A percentile compares a stretch with the other conserved stretches of the same genome.
Conservation (phyloP, 2,888 invertebrate genomes). For the Agonopterix arenella region DNA sequence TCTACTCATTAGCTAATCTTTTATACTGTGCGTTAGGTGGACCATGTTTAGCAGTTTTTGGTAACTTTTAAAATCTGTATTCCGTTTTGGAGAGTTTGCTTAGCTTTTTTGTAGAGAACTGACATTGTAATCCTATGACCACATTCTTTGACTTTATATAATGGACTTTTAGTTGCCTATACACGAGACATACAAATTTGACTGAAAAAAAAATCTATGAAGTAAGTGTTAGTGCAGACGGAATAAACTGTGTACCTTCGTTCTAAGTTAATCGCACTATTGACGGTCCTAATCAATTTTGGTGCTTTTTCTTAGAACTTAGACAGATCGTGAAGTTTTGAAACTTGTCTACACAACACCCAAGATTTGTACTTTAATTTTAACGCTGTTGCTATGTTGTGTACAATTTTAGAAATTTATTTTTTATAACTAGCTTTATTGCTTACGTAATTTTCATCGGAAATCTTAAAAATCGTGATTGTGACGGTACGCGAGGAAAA, state of each 20-base stretch:
- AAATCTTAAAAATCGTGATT: not conserved
- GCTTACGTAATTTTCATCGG: constrained; percentile 18
- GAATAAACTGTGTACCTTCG: not conserved
- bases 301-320: not conserved
- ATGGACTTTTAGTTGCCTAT: constrained; percentile 19
- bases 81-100: not conserved
- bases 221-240: not conserved
- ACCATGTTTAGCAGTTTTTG: constrained; percentile 37
- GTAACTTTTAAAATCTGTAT: not conserved
- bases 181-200: constrained; percentile 14
- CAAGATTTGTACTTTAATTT: constrained; percentile 31
- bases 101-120: constrained; percentile 3
- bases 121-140: constrained; percentile 6
- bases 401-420: constrained; percentile 59
- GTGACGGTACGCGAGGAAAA: constrained; percentile 3
- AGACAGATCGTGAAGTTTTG: not conserved
- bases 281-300: not conserved
- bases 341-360: constrained; percentile 14
- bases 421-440: constrained; percentile 50
- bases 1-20: constrained; percentile 63
- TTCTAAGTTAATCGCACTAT: too few relatives aligned
- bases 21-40: constrained; percentile 65
- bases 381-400: constrained; percentile 38
- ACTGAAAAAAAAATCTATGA: constrained; percentile 10
- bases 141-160: constrained; percentile 12